Evolutionary conservation across 1,140 invertebrate genomes (phyloP), one percentile per base, ranked within the genome.

Genomic region (Aphaenogaster floridana): DNA sequence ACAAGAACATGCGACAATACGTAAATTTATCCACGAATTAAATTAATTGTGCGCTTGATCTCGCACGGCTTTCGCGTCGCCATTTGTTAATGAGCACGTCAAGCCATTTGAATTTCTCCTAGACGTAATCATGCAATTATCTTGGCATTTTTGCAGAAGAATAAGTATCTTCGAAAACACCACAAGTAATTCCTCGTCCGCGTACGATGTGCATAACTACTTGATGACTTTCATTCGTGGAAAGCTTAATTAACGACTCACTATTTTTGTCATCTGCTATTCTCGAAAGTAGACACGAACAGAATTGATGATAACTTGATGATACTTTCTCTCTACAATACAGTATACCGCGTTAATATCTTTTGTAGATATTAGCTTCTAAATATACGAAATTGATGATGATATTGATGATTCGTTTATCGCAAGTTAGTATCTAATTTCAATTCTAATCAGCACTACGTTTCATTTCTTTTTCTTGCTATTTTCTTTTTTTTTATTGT

Each of bases 21-120:
- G 45, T 39, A 79, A 66, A 66, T 80, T 80, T 2, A 15, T 11
- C 7, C n/a, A 48, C 28, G n/a, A 69, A 39, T 80, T 80, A 52
- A 66, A 68, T 79, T 66, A 79, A 80, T 80, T 68, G 28, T 61
- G 11, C 28, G 63, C 45, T 52, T 68, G 63, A 68, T 80, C n/a
- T 3, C 6, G 28, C 28, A 8, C n/a, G 8, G 13, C 15, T 68
- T 68, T 28, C 61, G 39, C 57, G 17, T 9, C 9, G 11, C 2
- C 39, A 39, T 17, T 54, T 13, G 34, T 68, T 80, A 80, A 68
- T 34, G 28, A 80, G 13, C n/a, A 13, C 34, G 34, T 69, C 34
- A 80, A 80, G 28, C 45, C 36, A 48, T 80, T 52, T 80, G n/a
- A 80, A 80, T 52, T 77, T 45, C 39, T 57, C 39, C 2, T 36